phyloP scores from a whole-genome alignment of 2,113 vertebrate species.

The Leptobrachium ailaonicum region DNA sequence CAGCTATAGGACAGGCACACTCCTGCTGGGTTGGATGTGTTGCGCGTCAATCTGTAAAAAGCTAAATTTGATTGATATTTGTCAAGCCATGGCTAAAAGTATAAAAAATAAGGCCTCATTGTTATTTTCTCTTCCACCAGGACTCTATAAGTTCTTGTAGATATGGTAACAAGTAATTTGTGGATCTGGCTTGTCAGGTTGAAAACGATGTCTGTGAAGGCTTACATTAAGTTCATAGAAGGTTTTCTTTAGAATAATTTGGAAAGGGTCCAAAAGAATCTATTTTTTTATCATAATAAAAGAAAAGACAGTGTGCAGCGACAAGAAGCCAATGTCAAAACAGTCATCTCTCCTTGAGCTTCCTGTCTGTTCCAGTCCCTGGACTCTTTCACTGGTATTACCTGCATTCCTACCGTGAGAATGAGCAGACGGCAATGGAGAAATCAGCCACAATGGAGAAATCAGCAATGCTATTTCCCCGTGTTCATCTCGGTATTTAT shows the following conservation, averaged over 20 bases:
- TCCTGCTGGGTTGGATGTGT: too few relatives aligned
- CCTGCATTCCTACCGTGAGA: constrained; percentile 35
- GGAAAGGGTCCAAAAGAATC: not conserved
- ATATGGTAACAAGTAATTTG: not conserved
- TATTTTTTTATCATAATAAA: constrained; percentile 14
- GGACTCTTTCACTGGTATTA: constrained; percentile 27
- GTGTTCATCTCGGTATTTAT: too few relatives aligned
- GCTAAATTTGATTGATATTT: too few relatives aligned
- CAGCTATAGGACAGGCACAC: too few relatives aligned
- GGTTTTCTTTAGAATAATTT: constrained; percentile 5
- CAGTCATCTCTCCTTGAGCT: constrained; percentile 1
- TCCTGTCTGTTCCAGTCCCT: constrained; percentile 19
- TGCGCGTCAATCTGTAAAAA: too few relatives aligned
- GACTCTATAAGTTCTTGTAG: too few relatives aligned
- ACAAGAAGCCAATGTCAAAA: constrained; percentile 18
- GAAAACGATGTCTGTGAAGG: not conserved
- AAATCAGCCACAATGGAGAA: too few relatives aligned
- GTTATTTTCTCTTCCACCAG: too few relatives aligned
- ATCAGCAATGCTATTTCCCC: not conserved
- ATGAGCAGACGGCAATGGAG: constrained; percentile 6
- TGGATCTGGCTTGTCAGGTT: not conserved
- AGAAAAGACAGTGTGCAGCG: constrained; percentile 15
- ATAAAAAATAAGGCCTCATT: too few relatives aligned
- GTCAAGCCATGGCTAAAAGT: too few relatives aligned
- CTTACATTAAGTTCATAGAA: constrained; percentile 12